These are phyloP conservation scores for Cranoglanis bouderius DNA, from an alignment of 2,113 vertebrate species.

Conservation along the genomic window DNA sequence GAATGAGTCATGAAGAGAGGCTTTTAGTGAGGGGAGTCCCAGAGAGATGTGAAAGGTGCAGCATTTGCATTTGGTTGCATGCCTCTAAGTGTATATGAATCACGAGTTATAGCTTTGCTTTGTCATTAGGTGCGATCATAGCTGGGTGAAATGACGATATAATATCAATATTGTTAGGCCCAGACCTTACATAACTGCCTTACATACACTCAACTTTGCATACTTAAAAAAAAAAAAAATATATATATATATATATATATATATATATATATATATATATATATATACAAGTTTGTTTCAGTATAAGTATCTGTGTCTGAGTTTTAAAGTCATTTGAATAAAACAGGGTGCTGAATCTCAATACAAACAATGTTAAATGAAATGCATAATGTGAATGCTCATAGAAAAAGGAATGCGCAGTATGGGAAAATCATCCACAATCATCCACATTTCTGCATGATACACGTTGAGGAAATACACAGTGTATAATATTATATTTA, in stretches of 20 bases:
- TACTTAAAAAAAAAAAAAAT: background rate
- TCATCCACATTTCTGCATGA: too few species aligned
- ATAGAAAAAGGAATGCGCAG: background rate
- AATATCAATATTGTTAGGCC: too few species aligned
- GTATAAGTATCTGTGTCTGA: background rate
- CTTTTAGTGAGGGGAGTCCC: slow-evolving; percentile 5
- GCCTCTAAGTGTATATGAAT: background rate
- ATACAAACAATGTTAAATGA: background rate
- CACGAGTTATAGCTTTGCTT: background rate
- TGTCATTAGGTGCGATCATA: background rate
- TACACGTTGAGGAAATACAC: background rate
- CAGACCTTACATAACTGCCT: background rate
- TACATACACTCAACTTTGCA: background rate
- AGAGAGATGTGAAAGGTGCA: background rate
- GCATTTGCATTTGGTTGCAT: background rate
- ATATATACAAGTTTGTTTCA: too few species aligned
- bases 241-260: too few species aligned
- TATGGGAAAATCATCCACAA: background rate
- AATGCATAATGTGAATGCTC: background rate
- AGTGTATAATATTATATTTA: background rate
- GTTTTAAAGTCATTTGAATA: background rate
- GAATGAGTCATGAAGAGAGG: slow-evolving; percentile 2
- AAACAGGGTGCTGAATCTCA: background rate
- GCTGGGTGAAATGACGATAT: background rate
- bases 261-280: too few species aligned